Conservation (phyloP, 1,140 invertebrate genomes). For the Drosophila leontia region DNA sequence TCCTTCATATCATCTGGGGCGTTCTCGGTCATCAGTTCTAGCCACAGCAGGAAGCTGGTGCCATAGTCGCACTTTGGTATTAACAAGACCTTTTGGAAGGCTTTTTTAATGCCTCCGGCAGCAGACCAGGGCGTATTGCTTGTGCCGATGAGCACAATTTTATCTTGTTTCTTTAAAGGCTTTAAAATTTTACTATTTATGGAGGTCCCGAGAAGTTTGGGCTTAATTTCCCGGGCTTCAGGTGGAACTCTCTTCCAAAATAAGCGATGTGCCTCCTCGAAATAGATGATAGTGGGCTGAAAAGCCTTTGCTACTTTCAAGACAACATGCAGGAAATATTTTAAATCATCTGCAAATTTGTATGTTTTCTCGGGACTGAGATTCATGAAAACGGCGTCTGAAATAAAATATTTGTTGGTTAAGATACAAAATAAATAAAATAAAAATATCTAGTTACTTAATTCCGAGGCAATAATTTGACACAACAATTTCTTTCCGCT, state of each 20-base stretch:
- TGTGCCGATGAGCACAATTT: conserved; percentile 88
- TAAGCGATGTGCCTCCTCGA: conserved; percentile 92
- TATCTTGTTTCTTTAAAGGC: conserved; percentile 87
- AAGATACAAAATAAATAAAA: neutral
- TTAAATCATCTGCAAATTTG: conserved; percentile 89
- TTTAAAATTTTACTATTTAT: conserved; percentile 88
- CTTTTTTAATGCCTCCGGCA: conserved; percentile 73
- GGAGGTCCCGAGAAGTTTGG: conserved; percentile 87
- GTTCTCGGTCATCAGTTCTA: conserved; percentile 86
- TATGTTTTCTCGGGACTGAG: conserved; percentile 91
- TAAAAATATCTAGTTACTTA: conserved; percentile 84
- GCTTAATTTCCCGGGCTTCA: conserved; percentile 72
- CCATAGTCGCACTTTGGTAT: conserved; percentile 89
- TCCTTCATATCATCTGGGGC: conserved; percentile 86
- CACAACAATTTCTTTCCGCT: conserved; percentile 92
- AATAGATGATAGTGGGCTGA: conserved; percentile 92
- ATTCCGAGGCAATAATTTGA: conserved; percentile 91
- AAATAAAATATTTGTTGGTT: neutral
- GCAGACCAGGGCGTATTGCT: conserved; percentile 87
- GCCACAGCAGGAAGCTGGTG: conserved; percentile 87
- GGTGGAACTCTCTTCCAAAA: conserved; percentile 90
- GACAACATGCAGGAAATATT: conserved; percentile 82
- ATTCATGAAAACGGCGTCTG: conserved; percentile 92
- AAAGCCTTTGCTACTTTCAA: conserved; percentile 87
- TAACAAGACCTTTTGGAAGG: conserved; percentile 85